These are phyloP conservation scores for Sebastes schlegelii DNA, from an alignment of 2,113 vertebrate species.

Conservation along the genomic window DNA sequence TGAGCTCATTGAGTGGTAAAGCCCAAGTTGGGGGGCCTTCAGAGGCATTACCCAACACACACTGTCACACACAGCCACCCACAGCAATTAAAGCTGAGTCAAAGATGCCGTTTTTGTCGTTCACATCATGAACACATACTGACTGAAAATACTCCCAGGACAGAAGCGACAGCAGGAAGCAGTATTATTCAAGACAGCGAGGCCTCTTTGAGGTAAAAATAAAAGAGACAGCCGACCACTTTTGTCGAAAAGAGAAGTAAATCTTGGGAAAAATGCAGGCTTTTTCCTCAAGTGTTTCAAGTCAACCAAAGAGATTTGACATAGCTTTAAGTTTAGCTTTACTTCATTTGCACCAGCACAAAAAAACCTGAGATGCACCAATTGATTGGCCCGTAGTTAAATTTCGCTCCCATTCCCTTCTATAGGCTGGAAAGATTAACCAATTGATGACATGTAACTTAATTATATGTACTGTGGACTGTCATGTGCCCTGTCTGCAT, in stretches of 20 bases:
- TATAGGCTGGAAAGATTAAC: background rate
- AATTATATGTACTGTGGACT: background rate
- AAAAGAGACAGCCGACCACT: background rate
- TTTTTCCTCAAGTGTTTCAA: slow-evolving; percentile 13
- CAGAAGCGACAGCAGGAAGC: background rate
- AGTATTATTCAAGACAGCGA: slow-evolving; percentile 15
- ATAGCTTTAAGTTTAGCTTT: background rate
- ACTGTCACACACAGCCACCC: slow-evolving; percentile 17
- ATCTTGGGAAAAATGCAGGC: slow-evolving; percentile 21
- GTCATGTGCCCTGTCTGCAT: background rate
- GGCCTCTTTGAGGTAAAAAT: background rate
- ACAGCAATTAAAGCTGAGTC: slow-evolving; percentile 43
- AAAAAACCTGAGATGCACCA: background rate
- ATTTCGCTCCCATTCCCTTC: background rate
- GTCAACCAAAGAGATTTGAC: background rate
- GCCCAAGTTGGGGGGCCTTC: slow-evolving; percentile 28
- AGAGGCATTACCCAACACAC: slow-evolving; percentile 36
- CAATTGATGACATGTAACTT: slow-evolving; percentile 1
- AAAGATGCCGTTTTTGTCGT: slow-evolving; percentile 27
- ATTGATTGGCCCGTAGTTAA: background rate
- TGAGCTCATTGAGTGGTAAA: slow-evolving; percentile 35
- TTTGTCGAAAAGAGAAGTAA: slow-evolving; percentile 18
- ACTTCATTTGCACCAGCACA: background rate
- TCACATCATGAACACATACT: slow-evolving; percentile 26
- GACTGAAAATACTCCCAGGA: slow-evolving; percentile 11